phyloP scores from a whole-genome alignment of 2,888 invertebrate species.

The Yponomeuta evonymella region DNA sequence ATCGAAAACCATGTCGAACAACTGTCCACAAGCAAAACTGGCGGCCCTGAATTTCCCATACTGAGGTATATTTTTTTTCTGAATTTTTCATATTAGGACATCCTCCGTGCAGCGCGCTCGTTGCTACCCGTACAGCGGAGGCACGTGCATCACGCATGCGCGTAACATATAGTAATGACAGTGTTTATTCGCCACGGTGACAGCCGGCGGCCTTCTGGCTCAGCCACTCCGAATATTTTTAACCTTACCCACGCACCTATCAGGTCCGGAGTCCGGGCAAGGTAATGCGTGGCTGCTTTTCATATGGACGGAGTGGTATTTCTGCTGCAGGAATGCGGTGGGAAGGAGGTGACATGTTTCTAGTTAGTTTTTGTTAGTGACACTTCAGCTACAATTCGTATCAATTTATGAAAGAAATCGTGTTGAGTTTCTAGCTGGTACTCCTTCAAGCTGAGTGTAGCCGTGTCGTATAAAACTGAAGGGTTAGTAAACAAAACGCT shows the following conservation, averaged over 20 bases:
- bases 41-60: not conserved
- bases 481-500: no score
- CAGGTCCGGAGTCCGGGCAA: not conserved
- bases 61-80: no score
- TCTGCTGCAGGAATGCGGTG: not conserved
- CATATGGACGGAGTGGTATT: not conserved
- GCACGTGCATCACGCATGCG: constrained; percentile 60
- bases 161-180: constrained; percentile 46
- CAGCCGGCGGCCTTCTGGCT: constrained; percentile 28
- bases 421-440: no score
- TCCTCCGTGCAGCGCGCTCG: not conserved
- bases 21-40: not conserved
- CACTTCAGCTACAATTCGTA: not conserved
- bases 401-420: no score
- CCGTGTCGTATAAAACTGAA: no score
- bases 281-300: not conserved
- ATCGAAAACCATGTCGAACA: not conserved
- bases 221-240: constrained; percentile 26
- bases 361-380: not conserved
- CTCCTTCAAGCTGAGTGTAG: no score
- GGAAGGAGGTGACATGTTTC: not conserved
- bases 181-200: constrained; percentile 31
- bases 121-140: constrained; percentile 37
- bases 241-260: constrained; percentile 20
- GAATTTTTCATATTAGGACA: not conserved